Evolutionary conservation across 1,140 invertebrate species (phyloP).

Genomic region (Platorchestia sp.): DNA sequence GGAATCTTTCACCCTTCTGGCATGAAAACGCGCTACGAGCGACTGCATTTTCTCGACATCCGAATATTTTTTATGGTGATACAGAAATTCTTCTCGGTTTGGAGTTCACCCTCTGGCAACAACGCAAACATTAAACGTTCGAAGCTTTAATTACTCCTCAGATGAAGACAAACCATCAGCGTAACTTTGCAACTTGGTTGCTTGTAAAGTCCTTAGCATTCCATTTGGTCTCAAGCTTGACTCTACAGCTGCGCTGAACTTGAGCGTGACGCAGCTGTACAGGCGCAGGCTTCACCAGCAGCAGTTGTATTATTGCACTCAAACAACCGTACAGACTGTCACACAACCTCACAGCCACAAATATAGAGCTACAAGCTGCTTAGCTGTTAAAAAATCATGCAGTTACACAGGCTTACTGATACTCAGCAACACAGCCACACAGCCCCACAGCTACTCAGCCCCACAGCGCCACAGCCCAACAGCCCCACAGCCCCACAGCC

Average conservation of each 20-base stretch:
- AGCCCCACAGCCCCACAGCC: not conserved
- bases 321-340: too few relatives aligned
- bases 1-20: not conserved
- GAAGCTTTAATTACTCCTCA: not conserved
- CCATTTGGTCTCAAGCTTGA: not conserved
- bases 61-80: too few relatives aligned
- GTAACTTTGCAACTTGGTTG: constrained; percentile 8
- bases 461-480: not conserved
- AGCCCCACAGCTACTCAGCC: not conserved
- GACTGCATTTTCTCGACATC: not conserved
- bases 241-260: not conserved
- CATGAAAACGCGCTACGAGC: not conserved
- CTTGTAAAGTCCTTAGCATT: constrained; percentile 19
- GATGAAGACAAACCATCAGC: constrained; percentile 12
- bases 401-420: not conserved
- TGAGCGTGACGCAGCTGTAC: not conserved
- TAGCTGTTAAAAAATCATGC: not conserved
- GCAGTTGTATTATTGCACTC: too few relatives aligned
- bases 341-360: not conserved
- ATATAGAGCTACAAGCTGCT: not conserved
- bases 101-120: not conserved
- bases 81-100: not conserved
- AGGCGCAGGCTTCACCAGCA: not conserved
- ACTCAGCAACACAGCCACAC: not conserved
- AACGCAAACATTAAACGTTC: not conserved